These are phyloP conservation scores for Emydocephalus ijimae DNA, from an alignment of 2,113 vertebrate species.

Conservation along the genomic window DNA sequence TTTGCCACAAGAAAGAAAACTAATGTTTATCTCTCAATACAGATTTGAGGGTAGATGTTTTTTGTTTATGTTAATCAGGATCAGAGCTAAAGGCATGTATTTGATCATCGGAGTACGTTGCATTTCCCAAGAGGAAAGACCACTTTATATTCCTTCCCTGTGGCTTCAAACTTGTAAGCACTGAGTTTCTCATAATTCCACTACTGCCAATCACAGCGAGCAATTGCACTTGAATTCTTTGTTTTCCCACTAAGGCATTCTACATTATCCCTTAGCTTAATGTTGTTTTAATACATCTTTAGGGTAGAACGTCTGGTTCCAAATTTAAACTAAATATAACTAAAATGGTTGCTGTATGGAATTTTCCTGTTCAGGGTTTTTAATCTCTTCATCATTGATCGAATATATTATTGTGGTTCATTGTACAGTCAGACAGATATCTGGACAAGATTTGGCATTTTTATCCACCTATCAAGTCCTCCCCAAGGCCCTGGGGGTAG, in stretches of 20 bases:
- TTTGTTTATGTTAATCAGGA: not conserved
- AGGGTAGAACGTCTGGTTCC: not conserved
- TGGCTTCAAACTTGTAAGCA: not conserved
- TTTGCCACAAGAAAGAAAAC: slow-evolving; percentile 11
- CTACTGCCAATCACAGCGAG: not conserved
- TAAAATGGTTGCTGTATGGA: not conserved
- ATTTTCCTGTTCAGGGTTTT: not conserved
- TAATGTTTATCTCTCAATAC: not conserved
- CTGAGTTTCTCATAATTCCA: not conserved
- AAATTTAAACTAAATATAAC: not conserved
- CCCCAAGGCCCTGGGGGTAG: not conserved
- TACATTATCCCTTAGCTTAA: not conserved
- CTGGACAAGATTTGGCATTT: not conserved
- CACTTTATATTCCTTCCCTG: not conserved
- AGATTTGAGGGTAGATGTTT: not conserved
- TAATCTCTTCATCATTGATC: not conserved
- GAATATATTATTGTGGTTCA: not conserved
- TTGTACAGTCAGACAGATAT: not conserved
- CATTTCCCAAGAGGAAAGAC: not conserved
- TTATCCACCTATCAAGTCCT: not conserved
- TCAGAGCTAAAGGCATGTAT: not conserved
- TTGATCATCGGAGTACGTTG: not conserved
- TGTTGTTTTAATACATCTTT: not conserved
- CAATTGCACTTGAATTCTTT: not conserved
- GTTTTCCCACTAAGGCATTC: not conserved